These are phyloP conservation scores for Rutilus rutilus DNA, from an alignment of 2,113 vertebrate genomes.

Conservation along the genomic window DNA sequence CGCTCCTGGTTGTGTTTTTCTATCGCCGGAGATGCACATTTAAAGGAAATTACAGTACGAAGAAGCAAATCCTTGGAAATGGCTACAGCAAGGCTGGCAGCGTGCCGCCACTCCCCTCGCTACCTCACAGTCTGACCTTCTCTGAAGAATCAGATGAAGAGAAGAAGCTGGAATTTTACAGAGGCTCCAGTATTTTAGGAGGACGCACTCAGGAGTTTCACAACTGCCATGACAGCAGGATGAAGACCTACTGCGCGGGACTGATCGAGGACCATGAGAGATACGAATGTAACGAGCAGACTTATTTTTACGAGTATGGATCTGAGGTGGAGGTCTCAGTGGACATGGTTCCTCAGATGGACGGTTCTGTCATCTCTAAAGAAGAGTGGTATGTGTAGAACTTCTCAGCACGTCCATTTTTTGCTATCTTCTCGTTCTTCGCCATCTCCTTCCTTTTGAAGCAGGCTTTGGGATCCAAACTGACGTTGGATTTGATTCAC, in stretches of 20 bases:
- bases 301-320: slow-evolving; percentile 84
- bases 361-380: slow-evolving; percentile 91
- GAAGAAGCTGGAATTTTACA: slow-evolving; percentile 82
- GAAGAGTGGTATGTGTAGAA: slow-evolving; percentile 91
- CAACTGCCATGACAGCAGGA: slow-evolving; percentile 78
- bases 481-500: slow-evolving; percentile 18
- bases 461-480: neutral
- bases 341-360: slow-evolving; percentile 89
- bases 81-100: slow-evolving; percentile 83
- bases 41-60: slow-evolving; percentile 91
- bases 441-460: neutral
- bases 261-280: slow-evolving; percentile 71
- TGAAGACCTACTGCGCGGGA: slow-evolving; percentile 83
- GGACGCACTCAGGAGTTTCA: slow-evolving; percentile 75
- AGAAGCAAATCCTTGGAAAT: slow-evolving; percentile 88
- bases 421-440: neutral
- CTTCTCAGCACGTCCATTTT: neutral
- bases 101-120: slow-evolving; percentile 76
- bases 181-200: slow-evolving; percentile 67
- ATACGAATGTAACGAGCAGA: slow-evolving; percentile 78
- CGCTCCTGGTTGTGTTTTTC: slow-evolving; percentile 79
- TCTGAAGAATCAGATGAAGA: slow-evolving; percentile 85
- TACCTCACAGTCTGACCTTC: slow-evolving; percentile 85
- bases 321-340: slow-evolving; percentile 85
- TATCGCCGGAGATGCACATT: slow-evolving; percentile 85